Base-by-base conservation (phyloP, 2,797 vertebrate species). In the Xenopus petersii region DNA sequence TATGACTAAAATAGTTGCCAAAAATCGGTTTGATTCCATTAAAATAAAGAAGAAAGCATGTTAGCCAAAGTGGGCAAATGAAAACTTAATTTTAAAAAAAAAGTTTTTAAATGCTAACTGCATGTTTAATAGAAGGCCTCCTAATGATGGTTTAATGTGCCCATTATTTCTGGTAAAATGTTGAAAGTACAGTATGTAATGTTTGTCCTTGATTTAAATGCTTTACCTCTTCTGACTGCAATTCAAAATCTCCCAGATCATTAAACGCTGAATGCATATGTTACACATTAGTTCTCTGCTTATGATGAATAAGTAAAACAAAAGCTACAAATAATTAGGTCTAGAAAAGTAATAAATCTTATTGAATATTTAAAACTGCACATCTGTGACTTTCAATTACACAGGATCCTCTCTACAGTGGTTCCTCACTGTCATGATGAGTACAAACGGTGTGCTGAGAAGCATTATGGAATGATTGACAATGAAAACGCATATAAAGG, bases 311-410 rank as follows among this genome's bases (percentile, higher is more conserved):
- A 72, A 55, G 71, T 73, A 65, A 56, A 73, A 58, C 49, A 65
- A 64, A 73, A 74, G 21, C 60, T 74, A 74, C 71, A 74, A 74
- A 74, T 74, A 66, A 67, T 67, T 67, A 74, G 36, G 55, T 36
- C 64, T 59, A 58, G 36, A 67, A 67, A 67, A 60, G 71, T 60
- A 59, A 74, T 74, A 66, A 60, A 82, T 85, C 76, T 81, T 84
- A 66, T 46, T 81, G 83, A 79, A 75, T 80, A 88, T 76, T 86
- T 80, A 84, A 85, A 71, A 36, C 8, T 5, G 2, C 36, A 36
- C 36, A 36, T 36, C 36, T 36, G 36, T 36, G 36, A 36, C 36
- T 2, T 42, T 42, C 36, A 42, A 42, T 42, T 42, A 42, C 36
- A 3, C 36, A 1, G 4, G 4, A 4, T 42, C 4, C 2, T 42